These are phyloP conservation scores for Caenorhabditis virilis DNA, from an alignment of 2,888 invertebrate species.

Conservation along the genomic window DNA sequence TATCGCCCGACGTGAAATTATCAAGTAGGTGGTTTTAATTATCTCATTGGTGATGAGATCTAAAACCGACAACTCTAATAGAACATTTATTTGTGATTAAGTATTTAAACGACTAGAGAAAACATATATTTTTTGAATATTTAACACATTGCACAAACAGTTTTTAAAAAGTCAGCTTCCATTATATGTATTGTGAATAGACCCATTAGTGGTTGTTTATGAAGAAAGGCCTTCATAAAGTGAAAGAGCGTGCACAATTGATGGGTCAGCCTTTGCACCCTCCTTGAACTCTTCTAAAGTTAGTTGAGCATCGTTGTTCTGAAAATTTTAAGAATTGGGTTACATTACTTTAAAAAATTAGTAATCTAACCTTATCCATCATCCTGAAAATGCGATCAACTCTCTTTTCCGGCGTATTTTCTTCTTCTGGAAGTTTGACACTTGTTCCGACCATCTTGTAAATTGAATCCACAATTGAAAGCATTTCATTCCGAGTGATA, in stretches of 20 bases:
- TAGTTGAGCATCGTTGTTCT: constrained; percentile 91
- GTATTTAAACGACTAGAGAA: too few species aligned
- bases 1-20: too few species aligned
- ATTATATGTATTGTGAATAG: too few species aligned
- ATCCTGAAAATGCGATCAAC: constrained; percentile 98
- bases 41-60: too few species aligned
- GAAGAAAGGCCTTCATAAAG: constrained; percentile 70
- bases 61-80: too few species aligned
- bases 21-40: too few species aligned
- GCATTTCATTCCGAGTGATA: constrained; percentile 93
- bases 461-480: constrained; percentile 94
- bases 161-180: too few species aligned
- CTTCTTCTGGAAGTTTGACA: constrained; percentile 67
- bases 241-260: constrained; percentile 90
- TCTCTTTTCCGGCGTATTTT: constrained; percentile 77
- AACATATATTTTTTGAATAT: too few species aligned
- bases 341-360: neutral
- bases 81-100: too few species aligned
- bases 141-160: too few species aligned
- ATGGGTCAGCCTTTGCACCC: constrained; percentile 95
- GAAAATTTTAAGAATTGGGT: constrained; percentile 32
- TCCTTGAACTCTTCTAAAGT: constrained; percentile 94
- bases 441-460: constrained; percentile 90
- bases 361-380: constrained; percentile 80
- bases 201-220: too few species aligned